Percentiles rank a stretch among this genome's conserved stretches.
phyloP scores from a whole-genome alignment of 2,888 invertebrate species.

The Chymomyza procnemis region DNA sequence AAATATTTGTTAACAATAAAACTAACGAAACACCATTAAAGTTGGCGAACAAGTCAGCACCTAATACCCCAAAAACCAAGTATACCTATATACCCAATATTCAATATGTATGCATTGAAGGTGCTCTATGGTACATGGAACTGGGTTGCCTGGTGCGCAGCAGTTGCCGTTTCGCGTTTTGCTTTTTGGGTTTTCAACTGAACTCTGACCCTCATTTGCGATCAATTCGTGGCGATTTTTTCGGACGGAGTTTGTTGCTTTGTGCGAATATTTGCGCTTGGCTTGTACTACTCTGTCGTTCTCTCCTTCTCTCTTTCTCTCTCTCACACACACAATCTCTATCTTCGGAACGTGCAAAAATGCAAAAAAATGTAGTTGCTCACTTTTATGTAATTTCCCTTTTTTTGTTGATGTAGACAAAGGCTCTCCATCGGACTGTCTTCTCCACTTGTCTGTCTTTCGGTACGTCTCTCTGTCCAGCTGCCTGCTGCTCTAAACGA shows the following conservation, averaged over 20 bases:
- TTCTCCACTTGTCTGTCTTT: neutral
- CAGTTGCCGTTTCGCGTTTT: slow-evolving; percentile 3
- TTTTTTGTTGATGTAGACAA: slow-evolving; percentile 52
- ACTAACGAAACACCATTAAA: slow-evolving; percentile 61
- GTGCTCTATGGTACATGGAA: slow-evolving; percentile 40
- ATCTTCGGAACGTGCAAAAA: slow-evolving; percentile 58
- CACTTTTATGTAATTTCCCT: slow-evolving; percentile 71
- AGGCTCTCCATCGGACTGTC: slow-evolving; percentile 23
- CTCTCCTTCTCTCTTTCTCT: neutral
- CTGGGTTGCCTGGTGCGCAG: slow-evolving; percentile 31
- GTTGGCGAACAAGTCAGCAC: slow-evolving; percentile 7
- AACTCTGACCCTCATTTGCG: slow-evolving; percentile 72
- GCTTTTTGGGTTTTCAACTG: slow-evolving; percentile 23
- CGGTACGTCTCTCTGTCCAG: neutral
- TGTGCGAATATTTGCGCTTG: slow-evolving; percentile 58
- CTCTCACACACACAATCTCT: neutral
- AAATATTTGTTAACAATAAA: slow-evolving; percentile 69
- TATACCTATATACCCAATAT: slow-evolving; percentile 14
- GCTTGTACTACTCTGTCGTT: no score
- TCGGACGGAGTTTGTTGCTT: slow-evolving; percentile 37
- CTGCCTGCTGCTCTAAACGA: slow-evolving; percentile 51
- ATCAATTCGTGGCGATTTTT: slow-evolving; percentile 71
- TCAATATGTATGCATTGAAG: neutral
- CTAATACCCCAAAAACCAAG: neutral
- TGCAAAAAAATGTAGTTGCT: slow-evolving; percentile 68